Evolutionary conservation across 1,140 invertebrate genomes (phyloP).

Genomic region (Bactericera cockerelli): DNA sequence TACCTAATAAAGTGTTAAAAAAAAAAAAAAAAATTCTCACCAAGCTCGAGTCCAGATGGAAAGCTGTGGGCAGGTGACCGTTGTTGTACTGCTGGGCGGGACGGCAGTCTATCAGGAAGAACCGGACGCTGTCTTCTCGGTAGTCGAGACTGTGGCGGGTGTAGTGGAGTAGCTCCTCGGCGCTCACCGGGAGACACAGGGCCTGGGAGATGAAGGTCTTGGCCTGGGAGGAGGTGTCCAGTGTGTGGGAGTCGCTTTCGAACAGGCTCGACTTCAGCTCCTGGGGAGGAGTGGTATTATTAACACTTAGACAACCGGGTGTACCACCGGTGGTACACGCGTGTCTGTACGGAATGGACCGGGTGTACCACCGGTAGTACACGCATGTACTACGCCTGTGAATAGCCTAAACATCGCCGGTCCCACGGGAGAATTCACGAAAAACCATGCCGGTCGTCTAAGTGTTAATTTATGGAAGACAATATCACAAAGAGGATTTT

Average conservation of each 20-base stretch:
- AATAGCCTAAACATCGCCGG: too few species aligned
- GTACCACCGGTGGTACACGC: too few species aligned
- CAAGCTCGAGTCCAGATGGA: conserved; percentile 92
- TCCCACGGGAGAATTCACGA: too few species aligned
- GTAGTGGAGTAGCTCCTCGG: conserved; percentile 67
- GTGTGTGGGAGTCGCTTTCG: conserved; percentile 30
- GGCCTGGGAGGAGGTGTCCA: conserved; percentile 7
- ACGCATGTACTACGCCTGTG: too few species aligned
- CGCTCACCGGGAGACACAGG: conserved; percentile 84
- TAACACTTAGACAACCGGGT: too few species aligned
- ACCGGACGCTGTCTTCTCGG: conserved; percentile 46
- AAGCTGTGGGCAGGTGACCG: conserved; percentile 90
- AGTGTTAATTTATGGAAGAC: too few species aligned
- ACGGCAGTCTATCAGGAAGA: conserved; percentile 94
- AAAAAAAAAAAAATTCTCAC: too few species aligned
- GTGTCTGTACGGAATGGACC: too few species aligned
- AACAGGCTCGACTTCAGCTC: conserved; percentile 35
- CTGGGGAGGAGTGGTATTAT: conserved; percentile 19
- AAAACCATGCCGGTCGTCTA: too few species aligned
- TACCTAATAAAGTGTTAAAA: too few species aligned
- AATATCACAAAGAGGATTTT: too few species aligned
- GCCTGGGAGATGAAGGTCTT: conserved; percentile 49
- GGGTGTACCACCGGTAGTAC: too few species aligned
- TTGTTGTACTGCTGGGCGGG: conserved; percentile 93
- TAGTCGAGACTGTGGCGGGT: conserved; percentile 32